Evolutionary conservation across 2,113 vertebrate species (phyloP).

Genomic region (Delphinapterus leucas): DNA sequence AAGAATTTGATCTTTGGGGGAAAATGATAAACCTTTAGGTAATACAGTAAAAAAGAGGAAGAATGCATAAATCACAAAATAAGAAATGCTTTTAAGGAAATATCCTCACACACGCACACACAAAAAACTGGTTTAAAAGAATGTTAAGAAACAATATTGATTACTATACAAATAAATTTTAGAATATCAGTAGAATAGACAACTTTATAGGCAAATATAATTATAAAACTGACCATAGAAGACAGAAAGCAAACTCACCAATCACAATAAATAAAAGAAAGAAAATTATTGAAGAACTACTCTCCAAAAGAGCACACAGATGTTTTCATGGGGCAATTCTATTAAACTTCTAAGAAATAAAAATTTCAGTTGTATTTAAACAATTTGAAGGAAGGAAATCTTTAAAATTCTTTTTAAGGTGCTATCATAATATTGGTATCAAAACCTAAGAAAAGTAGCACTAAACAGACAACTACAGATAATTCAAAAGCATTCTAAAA

Average conservation of each 20-base stretch:
- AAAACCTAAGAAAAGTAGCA: neutral
- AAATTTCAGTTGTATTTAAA: neutral
- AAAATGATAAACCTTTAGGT: neutral
- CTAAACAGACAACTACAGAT: neutral
- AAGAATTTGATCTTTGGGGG: neutral
- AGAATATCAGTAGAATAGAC: neutral
- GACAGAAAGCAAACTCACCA: neutral
- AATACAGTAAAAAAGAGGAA: neutral
- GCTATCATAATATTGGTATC: neutral
- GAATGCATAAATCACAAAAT: neutral
- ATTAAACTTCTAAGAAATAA: conserved; percentile 38
- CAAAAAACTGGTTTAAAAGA: neutral
- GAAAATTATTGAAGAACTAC: neutral
- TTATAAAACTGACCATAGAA: neutral
- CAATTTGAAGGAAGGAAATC: neutral
- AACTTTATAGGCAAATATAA: neutral
- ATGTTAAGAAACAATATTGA: neutral
- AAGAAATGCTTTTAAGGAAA: neutral
- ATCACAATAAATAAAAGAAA: neutral
- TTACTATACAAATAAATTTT: neutral
- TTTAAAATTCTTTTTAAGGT: neutral
- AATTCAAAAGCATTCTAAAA: conserved; percentile 31
- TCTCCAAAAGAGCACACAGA: neutral
- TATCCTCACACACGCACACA: neutral
- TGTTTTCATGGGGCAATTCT: neutral